Base-by-base conservation (phyloP, 1,140 invertebrate species). In the Amphibalanus amphitrite region DNA sequence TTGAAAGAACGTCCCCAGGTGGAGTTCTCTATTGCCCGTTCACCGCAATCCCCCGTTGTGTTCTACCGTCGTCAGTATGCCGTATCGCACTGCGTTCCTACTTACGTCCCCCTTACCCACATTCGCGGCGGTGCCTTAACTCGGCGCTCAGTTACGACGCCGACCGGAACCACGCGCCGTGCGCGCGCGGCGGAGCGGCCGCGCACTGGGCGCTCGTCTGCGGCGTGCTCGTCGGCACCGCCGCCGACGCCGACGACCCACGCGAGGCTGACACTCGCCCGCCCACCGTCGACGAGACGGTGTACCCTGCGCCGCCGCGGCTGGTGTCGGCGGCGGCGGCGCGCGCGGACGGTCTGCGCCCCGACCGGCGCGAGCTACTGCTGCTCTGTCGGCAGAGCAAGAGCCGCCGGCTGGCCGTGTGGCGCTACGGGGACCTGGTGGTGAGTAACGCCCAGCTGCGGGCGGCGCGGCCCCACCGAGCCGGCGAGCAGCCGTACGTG, bases 341-440 rank as follows among this genome's bases (percentile, higher is more conserved):
- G 17, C 38, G 17, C 38, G 29, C 29, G 10, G 68, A 8, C 1
- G 68, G 20, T 13, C 38, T 40, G 68, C 38, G 68, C 10, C 47
- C 38, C 68, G 68, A 33, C 1, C 6, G 10, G 38, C 10, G 13
- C 17, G 68, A 33, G 29, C 68, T 47, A 8, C 38, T 70, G 38
- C 69, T 47, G n/a, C 10, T 70, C 28, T 70, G 69, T 70, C 69
- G 59, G 69, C 59, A 64, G 4, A 23, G 65, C 65, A 67, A 67
- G 65, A 28, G 26, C n/a, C 23, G 65, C 65, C 65, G 28, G 8
- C 65, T 28, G n/a, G 65, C 65, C 28, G 65, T 67, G 23, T 67
- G 65, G 65, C n/a, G 65, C 3, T 26, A 67, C 65, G 26, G 23
- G 3, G 28, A 10, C 8, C 65, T 67, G 26, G 28, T 10, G 4